Conservation (phyloP, 2,113 vertebrate genomes). For the Lasiurus borealis region DNA sequence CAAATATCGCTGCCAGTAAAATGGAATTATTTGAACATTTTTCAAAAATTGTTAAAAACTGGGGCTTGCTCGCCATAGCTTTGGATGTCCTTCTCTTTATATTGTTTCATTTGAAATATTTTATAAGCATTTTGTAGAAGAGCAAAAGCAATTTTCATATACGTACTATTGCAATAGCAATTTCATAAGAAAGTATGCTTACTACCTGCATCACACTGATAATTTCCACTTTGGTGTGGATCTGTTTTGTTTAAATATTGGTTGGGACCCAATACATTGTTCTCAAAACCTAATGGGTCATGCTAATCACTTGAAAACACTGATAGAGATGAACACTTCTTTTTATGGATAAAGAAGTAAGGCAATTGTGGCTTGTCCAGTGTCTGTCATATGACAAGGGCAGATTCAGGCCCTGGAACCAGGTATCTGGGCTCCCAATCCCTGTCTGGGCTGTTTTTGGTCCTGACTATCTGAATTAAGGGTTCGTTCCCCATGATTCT, state of each 20-base stretch:
- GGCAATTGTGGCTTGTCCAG: neutral
- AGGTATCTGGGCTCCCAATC: neutral
- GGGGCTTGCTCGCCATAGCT: neutral
- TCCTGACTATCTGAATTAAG: neutral
- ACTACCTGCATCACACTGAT: neutral
- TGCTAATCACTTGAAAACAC: neutral
- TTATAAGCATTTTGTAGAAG: neutral
- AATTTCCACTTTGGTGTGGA: slow-evolving; percentile 1
- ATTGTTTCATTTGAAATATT: slow-evolving; percentile 5
- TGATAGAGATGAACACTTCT: neutral
- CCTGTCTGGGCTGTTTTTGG: neutral
- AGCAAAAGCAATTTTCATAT: neutral
- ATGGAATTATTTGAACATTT: slow-evolving; percentile 25
- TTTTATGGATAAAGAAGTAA: neutral
- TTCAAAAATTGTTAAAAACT: slow-evolving; percentile 46
- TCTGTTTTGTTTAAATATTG: slow-evolving; percentile 36
- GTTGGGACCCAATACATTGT: neutral
- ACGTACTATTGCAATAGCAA: neutral
- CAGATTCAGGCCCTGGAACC: neutral
- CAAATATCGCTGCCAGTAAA: neutral
- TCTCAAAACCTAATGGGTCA: neutral
- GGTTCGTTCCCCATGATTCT: neutral
- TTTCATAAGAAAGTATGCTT: slow-evolving; percentile 2
- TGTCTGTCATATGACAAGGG: neutral
- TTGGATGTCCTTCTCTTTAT: neutral